These are phyloP conservation scores for Phocoena phocoena DNA, from an alignment of 2,113 vertebrate species.

Conservation along the genomic window DNA sequence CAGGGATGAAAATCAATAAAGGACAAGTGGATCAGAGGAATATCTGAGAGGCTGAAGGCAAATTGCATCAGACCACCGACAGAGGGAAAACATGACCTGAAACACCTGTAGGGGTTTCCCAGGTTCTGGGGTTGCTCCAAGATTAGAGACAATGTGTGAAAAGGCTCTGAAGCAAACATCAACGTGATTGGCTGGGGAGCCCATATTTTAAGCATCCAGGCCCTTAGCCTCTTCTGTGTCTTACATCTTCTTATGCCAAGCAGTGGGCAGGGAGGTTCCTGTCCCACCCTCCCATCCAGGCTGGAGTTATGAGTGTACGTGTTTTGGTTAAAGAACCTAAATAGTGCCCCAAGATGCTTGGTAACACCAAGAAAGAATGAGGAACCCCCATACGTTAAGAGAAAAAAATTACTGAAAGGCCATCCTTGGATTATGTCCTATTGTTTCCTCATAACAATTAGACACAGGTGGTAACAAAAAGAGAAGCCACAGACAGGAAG, in stretches of 20 bases:
- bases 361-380: background rate
- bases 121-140: no score
- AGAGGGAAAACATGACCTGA: background rate
- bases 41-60: background rate
- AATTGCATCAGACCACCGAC: rapidly evolving
- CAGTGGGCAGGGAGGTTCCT: background rate
- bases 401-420: background rate
- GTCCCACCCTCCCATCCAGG: rapidly evolving
- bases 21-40: background rate
- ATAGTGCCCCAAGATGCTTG: background rate
- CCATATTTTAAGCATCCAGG: background rate
- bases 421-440: background rate
- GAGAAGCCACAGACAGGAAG: background rate
- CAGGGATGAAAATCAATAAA: background rate
- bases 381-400: background rate
- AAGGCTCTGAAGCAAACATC: background rate
- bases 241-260: background rate
- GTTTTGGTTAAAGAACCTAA: background rate
- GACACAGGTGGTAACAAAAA: background rate
- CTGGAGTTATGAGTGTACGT: background rate
- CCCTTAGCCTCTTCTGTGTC: background rate
- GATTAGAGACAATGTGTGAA: background rate
- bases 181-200: background rate
- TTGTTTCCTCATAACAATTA: background rate
- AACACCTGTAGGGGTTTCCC: background rate